Conservation (phyloP, 2,888 invertebrate genomes). For the Leptinotarsa juncta region DNA sequence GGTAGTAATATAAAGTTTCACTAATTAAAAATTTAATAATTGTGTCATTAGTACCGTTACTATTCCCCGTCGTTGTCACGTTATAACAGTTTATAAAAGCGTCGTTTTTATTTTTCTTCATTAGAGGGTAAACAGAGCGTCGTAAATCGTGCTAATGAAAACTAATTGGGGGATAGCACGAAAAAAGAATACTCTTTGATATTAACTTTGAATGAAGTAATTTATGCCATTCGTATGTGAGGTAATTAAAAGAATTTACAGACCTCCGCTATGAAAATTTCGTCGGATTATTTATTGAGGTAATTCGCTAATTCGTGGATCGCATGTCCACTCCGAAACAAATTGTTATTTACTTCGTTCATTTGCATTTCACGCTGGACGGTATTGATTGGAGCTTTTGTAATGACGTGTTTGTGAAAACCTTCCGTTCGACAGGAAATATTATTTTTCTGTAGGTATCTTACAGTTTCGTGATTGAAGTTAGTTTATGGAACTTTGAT, state of each 20-base stretch:
- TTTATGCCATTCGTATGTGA: neutral
- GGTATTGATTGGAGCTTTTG: neutral
- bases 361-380: slow-evolving; percentile 7
- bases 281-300: neutral
- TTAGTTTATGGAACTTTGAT: too few relatives aligned
- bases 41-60: neutral
- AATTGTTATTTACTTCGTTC: neutral
- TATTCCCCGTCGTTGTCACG: neutral
- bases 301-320: slow-evolving; percentile 13
- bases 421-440: too few relatives aligned
- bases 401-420: neutral
- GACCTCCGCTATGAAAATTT: slow-evolving; percentile 3
- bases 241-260: slow-evolving; percentile 11
- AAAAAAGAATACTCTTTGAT: neutral
- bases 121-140: neutral
- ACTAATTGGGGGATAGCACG: neutral
- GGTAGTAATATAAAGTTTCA: too few relatives aligned
- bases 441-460: too few relatives aligned
- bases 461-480: too few relatives aligned
- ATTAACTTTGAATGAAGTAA: slow-evolving; percentile 4
- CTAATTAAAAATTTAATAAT: neutral
- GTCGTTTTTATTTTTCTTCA: slow-evolving; percentile 7
- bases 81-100: neutral
- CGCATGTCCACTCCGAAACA: slow-evolving; percentile 4
- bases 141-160: slow-evolving; percentile 2